These are phyloP conservation scores for Eupithecia vulgata DNA, from an alignment of 2,888 invertebrate species.

Conservation along the genomic window DNA sequence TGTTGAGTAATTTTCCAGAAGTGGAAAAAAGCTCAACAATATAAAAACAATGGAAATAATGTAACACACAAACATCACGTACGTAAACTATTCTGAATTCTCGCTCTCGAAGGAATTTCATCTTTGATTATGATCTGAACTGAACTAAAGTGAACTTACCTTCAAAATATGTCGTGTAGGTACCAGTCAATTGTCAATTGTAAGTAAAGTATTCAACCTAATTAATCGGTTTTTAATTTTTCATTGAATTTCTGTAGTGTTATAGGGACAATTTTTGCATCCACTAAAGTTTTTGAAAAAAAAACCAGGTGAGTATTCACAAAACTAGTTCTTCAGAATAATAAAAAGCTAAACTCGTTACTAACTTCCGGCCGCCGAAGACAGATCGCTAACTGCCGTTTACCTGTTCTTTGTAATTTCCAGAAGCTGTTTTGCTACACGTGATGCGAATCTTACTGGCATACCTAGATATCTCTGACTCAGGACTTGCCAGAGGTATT, in stretches of 20 bases:
- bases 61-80: conserved; percentile 53
- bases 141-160: background rate
- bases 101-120: conserved; percentile 67
- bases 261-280: no score
- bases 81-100: conserved; percentile 41
- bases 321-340: conserved; percentile 6
- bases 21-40: no score
- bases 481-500: conserved; percentile 52
- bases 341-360: conserved; percentile 22
- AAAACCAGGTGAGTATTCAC: background rate
- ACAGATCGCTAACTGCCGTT: conserved; percentile 60
- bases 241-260: background rate
- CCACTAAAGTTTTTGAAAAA: background rate
- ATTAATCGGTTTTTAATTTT: background rate
- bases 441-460: conserved; percentile 64
- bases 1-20: background rate
- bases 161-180: background rate
- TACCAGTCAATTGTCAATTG: background rate
- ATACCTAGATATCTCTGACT: conserved; percentile 52
- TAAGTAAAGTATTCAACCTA: background rate
- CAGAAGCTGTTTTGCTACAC: conserved; percentile 69
- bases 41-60: background rate
- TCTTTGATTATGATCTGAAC: conserved; percentile 59
- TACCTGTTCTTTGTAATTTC: conserved; percentile 66
- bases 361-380: conserved; percentile 66